Evolutionary conservation across 2,888 invertebrate species (phyloP).

Genomic region (Chaitophorus viminalis): DNA sequence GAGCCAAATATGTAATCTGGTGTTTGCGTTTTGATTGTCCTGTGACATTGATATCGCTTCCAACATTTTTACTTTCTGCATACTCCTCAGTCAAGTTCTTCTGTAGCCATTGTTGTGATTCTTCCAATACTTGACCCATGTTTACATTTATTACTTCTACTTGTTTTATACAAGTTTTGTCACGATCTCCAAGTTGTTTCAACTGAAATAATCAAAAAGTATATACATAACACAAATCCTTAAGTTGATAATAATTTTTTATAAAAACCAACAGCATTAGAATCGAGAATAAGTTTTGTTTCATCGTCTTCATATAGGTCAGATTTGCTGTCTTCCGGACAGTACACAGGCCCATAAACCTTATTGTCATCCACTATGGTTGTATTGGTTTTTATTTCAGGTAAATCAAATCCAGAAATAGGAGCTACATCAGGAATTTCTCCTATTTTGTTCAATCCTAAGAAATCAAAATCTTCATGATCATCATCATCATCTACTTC

Average conservation of each 20-base stretch:
- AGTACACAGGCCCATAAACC: conserved; percentile 49
- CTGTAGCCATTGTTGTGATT: conserved; percentile 83
- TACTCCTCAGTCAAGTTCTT: conserved; percentile 81
- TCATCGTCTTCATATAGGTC: conserved; percentile 53
- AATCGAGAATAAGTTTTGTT: conserved; percentile 42
- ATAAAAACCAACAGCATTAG: conserved; percentile 44
- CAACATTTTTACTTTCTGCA: conserved; percentile 68
- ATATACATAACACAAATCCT: neutral
- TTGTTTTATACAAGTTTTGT: conserved; percentile 74
- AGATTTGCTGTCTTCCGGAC: conserved; percentile 34
- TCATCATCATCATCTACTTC: conserved; percentile 67
- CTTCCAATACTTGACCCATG: conserved; percentile 81
- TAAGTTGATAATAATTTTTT: neutral
- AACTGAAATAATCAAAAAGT: conserved; percentile 68
- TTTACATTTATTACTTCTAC: conserved; percentile 85
- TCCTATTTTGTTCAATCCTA: conserved; percentile 66
- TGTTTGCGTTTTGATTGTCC: conserved; percentile 85
- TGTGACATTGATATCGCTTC: conserved; percentile 69
- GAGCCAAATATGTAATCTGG: conserved; percentile 95
- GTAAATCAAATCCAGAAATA: conserved; percentile 51
- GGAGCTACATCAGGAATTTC: conserved; percentile 42
- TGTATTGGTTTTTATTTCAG: conserved; percentile 31
- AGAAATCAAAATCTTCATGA: conserved; percentile 67
- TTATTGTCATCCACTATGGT: conserved; percentile 17
- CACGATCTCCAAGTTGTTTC: conserved; percentile 76